Evolutionary conservation across 1,140 invertebrate genomes (phyloP).

Genomic region (Tetramorium simillimum): DNA sequence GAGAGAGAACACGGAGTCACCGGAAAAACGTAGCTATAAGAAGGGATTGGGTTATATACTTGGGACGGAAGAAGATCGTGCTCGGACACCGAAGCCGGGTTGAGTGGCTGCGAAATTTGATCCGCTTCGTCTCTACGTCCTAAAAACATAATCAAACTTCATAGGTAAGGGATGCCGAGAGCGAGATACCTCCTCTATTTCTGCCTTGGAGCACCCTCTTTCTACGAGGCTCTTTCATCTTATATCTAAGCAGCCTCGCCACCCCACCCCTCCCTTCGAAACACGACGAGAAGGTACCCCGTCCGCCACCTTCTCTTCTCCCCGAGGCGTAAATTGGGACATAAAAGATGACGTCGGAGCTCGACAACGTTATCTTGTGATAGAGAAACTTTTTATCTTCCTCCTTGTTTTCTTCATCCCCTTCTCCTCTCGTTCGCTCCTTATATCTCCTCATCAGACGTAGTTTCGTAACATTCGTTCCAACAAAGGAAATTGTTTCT

Average conservation of each 20-base stretch:
- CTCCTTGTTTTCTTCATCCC: conserved; percentile 38
- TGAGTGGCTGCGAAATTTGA: conserved; percentile 71
- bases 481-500: conserved; percentile 68
- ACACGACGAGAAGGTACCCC: conserved; percentile 14
- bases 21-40: conserved; percentile 10
- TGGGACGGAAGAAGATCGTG: conserved; percentile 22
- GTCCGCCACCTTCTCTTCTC: conserved; percentile 29
- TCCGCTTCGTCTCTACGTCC: conserved; percentile 65
- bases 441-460: conserved; percentile 55
- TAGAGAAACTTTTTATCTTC: conserved; percentile 74
- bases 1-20: conserved; percentile 12
- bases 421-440: conserved; percentile 46
- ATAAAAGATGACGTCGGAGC: conserved; percentile 77
- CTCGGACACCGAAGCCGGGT: conserved; percentile 36
- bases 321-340: conserved; percentile 76
- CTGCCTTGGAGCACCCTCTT: conserved; percentile 64
- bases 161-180: conserved; percentile 63
- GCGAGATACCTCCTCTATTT: conserved; percentile 64
- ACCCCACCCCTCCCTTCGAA: not conserved
- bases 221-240: conserved; percentile 75
- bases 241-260: conserved; percentile 56
- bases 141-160: conserved; percentile 76
- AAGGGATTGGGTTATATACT: conserved; percentile 51
- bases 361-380: conserved; percentile 77
- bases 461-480: conserved; percentile 20